Conservation (phyloP, 2,113 vertebrate species). For the Falcunculus frontatus region DNA sequence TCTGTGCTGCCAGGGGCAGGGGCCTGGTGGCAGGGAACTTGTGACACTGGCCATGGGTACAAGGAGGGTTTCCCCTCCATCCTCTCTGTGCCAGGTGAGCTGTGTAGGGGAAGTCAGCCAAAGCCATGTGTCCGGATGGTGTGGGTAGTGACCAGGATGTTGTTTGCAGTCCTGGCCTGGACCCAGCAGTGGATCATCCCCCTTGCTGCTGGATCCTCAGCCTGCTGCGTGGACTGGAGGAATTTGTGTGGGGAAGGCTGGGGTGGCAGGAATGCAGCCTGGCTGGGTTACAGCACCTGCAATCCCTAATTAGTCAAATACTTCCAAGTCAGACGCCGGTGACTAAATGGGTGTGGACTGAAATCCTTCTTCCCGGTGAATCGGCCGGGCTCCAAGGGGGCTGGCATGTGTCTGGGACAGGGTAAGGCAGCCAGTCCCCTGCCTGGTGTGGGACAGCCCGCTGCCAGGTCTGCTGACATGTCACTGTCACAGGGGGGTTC, state of each 20-base stretch:
- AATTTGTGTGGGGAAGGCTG: neutral
- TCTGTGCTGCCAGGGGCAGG: neutral
- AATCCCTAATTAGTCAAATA: neutral
- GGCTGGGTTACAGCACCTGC: neutral
- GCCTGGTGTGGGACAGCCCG: fast-evolving
- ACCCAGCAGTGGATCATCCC: neutral
- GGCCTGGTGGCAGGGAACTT: neutral
- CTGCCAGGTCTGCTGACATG: fast-evolving
- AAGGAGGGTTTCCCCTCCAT: neutral
- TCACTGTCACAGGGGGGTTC: fast-evolving
- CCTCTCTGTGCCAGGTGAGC: neutral
- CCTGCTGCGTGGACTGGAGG: neutral
- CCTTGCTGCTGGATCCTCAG: neutral
- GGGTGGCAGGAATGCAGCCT: neutral
- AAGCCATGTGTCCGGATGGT: neutral
- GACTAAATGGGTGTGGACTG: neutral
- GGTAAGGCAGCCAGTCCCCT: neutral
- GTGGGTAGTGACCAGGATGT: neutral
- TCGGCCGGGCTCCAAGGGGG: fast-evolving
- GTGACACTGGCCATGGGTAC: neutral
- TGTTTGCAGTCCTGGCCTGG: neutral
- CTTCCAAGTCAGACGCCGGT: neutral
- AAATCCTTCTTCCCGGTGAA: neutral
- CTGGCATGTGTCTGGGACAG: fast-evolving
- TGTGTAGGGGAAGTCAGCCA: neutral